phyloP scores from a whole-genome alignment of 2,888 invertebrate species.

The Lasius fuliginosus region DNA sequence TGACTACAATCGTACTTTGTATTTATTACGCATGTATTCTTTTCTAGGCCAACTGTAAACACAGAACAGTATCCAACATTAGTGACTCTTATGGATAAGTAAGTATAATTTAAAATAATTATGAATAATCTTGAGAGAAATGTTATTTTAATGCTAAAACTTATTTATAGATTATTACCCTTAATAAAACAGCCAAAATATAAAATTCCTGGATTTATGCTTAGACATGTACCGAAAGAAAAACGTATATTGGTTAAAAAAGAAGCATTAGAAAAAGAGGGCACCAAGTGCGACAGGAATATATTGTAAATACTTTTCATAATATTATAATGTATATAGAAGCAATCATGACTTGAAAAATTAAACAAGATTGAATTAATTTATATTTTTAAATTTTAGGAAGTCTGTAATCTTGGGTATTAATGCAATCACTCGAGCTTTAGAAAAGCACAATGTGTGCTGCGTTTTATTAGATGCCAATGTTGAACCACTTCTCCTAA shows the following conservation, averaged over 20 bases:
- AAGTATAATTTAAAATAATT: constrained; percentile 60
- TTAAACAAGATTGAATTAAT: background rate
- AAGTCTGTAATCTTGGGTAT: constrained; percentile 79
- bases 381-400: constrained; percentile 65
- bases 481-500: constrained; percentile 78
- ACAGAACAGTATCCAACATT: constrained; percentile 67
- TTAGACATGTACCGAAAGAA: constrained; percentile 76
- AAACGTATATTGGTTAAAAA: constrained; percentile 75
- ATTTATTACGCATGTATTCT: constrained; percentile 20
- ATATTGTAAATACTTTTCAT: constrained; percentile 62
- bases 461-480: constrained; percentile 81
- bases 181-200: constrained; percentile 66
- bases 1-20: constrained; percentile 11
- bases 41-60: constrained; percentile 79
- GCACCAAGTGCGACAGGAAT: constrained; percentile 51
- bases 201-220: constrained; percentile 76
- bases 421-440: constrained; percentile 81
- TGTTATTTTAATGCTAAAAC: background rate
- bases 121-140: background rate
- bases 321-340: background rate
- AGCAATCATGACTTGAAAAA: background rate
- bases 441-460: constrained; percentile 80
- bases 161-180: constrained; percentile 74
- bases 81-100: constrained; percentile 77
- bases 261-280: constrained; percentile 57